These are phyloP conservation scores for Megamerina dolium DNA, from an alignment of 2,888 invertebrate species.

Conservation along the genomic window DNA sequence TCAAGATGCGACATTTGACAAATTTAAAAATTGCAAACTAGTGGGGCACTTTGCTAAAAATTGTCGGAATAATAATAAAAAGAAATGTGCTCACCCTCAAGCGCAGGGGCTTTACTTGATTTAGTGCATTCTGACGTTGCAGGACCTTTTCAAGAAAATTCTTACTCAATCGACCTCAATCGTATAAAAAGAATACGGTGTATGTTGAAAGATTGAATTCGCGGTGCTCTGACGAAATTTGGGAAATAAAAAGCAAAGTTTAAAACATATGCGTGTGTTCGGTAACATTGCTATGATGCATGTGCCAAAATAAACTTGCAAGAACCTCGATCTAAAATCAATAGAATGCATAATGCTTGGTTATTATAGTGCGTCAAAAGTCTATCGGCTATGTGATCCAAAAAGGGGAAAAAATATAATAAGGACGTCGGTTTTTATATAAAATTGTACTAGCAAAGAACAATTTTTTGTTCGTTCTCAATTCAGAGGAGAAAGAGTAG, in stretches of 20 bases:
- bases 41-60: no score
- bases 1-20: conserved; percentile 13
- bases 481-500: background rate
- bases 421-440: conserved; percentile 2
- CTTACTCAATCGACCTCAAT: no score
- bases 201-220: no score
- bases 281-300: conserved; percentile 7
- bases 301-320: conserved; percentile 3
- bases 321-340: conserved; percentile 14
- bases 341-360: conserved; percentile 10
- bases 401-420: conserved; percentile 5
- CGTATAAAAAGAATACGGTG: no score
- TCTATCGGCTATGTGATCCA: conserved; percentile 3
- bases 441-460: background rate
- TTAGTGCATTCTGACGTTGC: no score
- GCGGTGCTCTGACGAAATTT: conserved; percentile 13
- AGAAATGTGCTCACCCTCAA: no score
- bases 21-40: no score
- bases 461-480: conserved; percentile 7
- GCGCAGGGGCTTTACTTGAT: no score
- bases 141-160: no score
- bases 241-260: conserved; percentile 12
- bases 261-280: conserved; percentile 11
- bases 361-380: conserved; percentile 1
- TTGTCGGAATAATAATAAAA: no score